Conservation (phyloP, 2,888 invertebrate species). For the Autographa pulchrina region DNA sequence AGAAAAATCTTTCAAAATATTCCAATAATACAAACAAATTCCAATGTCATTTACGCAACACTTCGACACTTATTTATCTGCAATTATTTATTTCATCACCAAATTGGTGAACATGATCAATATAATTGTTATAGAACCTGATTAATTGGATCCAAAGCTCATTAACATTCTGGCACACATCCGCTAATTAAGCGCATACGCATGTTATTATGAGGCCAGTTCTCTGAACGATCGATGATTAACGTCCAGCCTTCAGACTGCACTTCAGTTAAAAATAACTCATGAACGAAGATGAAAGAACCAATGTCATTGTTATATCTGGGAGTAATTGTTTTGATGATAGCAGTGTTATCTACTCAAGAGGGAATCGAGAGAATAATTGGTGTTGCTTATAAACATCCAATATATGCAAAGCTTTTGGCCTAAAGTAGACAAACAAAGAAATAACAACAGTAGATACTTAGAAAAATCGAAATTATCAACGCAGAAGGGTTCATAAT, state of each 20-base stretch:
- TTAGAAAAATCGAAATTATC: background rate
- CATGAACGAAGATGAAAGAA: conserved; percentile 49
- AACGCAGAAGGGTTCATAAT: background rate
- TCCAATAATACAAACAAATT: background rate
- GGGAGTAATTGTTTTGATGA: conserved; percentile 26
- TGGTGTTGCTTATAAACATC: background rate
- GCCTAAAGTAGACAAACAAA: background rate
- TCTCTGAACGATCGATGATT: conserved; percentile 53
- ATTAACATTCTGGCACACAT: conserved; percentile 48
- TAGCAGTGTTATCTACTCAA: conserved; percentile 17
- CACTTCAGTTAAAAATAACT: conserved; percentile 60
- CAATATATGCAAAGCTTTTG: background rate
- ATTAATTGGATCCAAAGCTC: conserved; percentile 34
- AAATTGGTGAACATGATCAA: conserved; percentile 5
- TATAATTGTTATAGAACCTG: conserved; percentile 11
- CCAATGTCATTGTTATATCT: conserved; percentile 57
- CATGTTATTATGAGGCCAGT: conserved; percentile 52
- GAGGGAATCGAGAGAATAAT: background rate
- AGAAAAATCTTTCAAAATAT: no score
- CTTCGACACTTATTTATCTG: background rate
- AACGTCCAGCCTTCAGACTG: conserved; percentile 52
- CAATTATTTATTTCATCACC: background rate
- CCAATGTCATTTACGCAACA: background rate
- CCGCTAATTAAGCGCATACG: conserved; percentile 43
- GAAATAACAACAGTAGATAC: background rate